Percentiles rank a stretch among this genome's conserved stretches.
Evolutionary conservation across 2,113 vertebrate species (phyloP).

Genomic region (Odocoileus hemionus): DNA sequence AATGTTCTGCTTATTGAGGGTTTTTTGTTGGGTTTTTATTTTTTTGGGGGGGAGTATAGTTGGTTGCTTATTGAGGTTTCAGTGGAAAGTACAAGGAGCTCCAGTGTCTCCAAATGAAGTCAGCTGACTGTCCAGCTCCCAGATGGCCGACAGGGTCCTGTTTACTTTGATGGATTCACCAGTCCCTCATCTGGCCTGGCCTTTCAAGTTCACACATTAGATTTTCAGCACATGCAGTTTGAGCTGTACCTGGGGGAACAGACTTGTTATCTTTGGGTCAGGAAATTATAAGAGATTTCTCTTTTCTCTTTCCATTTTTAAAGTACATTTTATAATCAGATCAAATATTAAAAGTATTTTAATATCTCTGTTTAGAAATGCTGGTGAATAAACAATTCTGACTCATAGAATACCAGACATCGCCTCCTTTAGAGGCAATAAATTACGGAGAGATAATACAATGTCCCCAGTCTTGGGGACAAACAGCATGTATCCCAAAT

Average conservation of each 20-base stretch:
- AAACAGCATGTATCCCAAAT: slow-evolving; percentile 41
- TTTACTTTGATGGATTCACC: neutral
- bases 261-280: neutral
- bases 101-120: neutral
- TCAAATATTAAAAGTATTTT: neutral
- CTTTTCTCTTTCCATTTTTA: neutral
- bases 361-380: neutral
- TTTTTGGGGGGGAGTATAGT: neutral
- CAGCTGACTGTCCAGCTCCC: neutral
- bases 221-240: neutral
- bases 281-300: neutral
- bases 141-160: neutral
- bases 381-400: neutral
- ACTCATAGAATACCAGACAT: neutral
- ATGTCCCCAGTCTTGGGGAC: slow-evolving; percentile 32
- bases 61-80: neutral
- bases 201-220: neutral
- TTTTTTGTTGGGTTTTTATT: too few species aligned
- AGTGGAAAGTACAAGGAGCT: neutral
- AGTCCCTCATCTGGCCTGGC: neutral
- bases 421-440: slow-evolving; percentile 30
- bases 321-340: neutral
- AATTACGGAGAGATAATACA: slow-evolving; percentile 38
- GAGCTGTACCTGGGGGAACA: neutral
- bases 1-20: neutral